phyloP scores from a whole-genome alignment of 1,140 invertebrate genomes.

The Macrocentrus cingulum region DNA sequence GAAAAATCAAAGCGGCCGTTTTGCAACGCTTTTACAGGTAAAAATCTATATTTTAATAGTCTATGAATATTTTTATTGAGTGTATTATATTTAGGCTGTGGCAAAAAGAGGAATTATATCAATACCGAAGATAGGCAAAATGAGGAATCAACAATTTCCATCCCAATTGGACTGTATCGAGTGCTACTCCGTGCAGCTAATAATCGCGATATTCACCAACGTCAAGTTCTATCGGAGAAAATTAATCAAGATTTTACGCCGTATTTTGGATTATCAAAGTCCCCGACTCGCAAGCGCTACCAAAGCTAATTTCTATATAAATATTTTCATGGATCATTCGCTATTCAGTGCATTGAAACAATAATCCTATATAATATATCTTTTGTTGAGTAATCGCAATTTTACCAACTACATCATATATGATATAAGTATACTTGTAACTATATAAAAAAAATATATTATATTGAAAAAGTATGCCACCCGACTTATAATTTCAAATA shows the following conservation, averaged over 20 bases:
- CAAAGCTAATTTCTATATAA: conserved; percentile 24
- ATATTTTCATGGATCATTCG: too few relatives aligned
- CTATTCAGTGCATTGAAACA: too few relatives aligned
- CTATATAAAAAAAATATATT: too few relatives aligned
- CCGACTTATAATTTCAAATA: too few relatives aligned
- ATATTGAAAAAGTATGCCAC: too few relatives aligned
- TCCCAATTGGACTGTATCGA: conserved; percentile 35
- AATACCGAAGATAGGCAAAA: conserved; percentile 12
- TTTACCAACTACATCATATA: too few relatives aligned
- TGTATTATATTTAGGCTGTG: conserved; percentile 37
- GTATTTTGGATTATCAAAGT: conserved; percentile 10
- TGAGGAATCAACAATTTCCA: conserved; percentile 24
- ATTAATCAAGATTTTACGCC: conserved; percentile 19
- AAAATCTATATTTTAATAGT: neutral
- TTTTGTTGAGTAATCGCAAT: too few relatives aligned
- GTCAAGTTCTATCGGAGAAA: conserved; percentile 14
- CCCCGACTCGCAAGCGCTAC: conserved; percentile 21
- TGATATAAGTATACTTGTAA: too few relatives aligned
- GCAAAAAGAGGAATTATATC: conserved; percentile 36
- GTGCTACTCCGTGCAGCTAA: conserved; percentile 31
- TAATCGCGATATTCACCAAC: conserved; percentile 23
- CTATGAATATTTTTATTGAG: conserved; percentile 8
- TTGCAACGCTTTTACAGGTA: conserved; percentile 48
- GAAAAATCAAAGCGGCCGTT: conserved; percentile 43
- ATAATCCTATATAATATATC: too few relatives aligned